Base-by-base conservation (phyloP, 2,888 invertebrate species). In the Drosophila kokeensis region DNA sequence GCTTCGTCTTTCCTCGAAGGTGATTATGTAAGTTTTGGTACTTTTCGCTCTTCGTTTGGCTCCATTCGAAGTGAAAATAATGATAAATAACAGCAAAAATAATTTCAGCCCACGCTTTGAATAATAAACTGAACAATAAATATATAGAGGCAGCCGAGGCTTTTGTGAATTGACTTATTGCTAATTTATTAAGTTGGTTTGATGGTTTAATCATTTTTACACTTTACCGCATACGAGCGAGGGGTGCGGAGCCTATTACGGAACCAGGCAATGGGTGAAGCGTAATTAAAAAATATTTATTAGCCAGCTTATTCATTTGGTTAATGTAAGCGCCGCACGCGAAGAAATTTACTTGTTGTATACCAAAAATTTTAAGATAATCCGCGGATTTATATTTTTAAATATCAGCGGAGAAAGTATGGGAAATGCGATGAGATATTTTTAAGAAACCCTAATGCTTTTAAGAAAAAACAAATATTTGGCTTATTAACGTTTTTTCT, bases 141-240 rank as follows among this genome's bases (percentile, higher is more conserved):
- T 86, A 60, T 86, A 76, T 53, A 53, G 81, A 78, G 8, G 24
- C 72, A 63, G 71, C 75, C 54, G 52, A 54, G 53, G 73, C 76
- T 66, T 76, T 82, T 73, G 64, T 79, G 78, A 66, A 73, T 87
- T 83, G 86, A 88, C 86, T 83, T 86, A 90, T 88, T 71, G 90
- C 89, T 83, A 87, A 90, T 90, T 90, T 83, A 87, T 81, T 76
- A 69, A 69, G 67, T 71, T 66, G 69, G 68, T 69, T 72, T 72
- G 69, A 80, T 90, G 74, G 83, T 82, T 83, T 69, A 85, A 77
- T 88, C 74, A 86, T 76, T 88, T 87, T 77, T 85, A 81, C 90
- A 88, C 88, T 74, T 73, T 67, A 68, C 68, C 69, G 67, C 63
- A 50, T 59, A 29, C 1, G 52, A 36, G 59, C 21, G 27, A 15